Conservation (phyloP, 2,797 vertebrate species). For the Silurus lanzhouensis region DNA sequence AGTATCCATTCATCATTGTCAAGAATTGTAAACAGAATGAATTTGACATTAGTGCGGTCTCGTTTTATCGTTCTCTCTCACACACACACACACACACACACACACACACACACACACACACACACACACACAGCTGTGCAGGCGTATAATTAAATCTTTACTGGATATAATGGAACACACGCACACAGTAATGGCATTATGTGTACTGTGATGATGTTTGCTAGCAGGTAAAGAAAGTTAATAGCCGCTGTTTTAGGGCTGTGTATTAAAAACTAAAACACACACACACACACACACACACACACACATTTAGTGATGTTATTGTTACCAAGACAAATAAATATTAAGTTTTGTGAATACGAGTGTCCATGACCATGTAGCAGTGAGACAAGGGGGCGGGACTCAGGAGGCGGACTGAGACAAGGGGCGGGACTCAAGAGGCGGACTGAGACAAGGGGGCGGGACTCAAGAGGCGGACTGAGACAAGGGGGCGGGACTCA, state of each 20-base stretch:
- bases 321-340: no score
- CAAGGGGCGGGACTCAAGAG: neutral
- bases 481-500: neutral
- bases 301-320: no score
- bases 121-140: neutral
- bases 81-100: conserved; percentile 21
- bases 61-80: neutral
- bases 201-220: neutral
- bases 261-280: neutral
- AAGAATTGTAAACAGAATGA: conserved; percentile 36
- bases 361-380: no score
- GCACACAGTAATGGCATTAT: neutral
- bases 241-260: neutral
- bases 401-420: neutral
- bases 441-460: neutral
- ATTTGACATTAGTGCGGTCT: conserved; percentile 2
- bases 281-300: neutral
- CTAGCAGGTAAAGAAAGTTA: neutral
- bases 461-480: neutral
- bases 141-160: neutral
- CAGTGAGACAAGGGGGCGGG: no score
- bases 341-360: no score
- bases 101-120: neutral
- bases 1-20: conserved; percentile 41
- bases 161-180: neutral